phyloP scores from a whole-genome alignment of 2,888 invertebrate genomes.

The Stenodema calcarata region DNA sequence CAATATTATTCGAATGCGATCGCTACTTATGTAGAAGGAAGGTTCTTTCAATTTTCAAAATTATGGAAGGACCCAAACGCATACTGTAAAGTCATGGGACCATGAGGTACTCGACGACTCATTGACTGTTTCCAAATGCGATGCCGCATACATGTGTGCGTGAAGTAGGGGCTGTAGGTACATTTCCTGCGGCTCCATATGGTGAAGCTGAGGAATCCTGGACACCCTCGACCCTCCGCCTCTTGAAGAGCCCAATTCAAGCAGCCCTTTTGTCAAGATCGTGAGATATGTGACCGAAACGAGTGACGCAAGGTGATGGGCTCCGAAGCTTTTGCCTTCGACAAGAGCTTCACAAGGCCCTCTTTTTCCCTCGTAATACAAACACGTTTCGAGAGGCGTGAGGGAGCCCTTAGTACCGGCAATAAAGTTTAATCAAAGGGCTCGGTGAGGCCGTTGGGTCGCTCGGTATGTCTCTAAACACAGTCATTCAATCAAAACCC shows the following conservation, averaged over 20 bases:
- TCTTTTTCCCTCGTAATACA: neutral
- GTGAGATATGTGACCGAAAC: neutral
- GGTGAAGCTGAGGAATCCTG: neutral
- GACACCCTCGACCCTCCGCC: neutral
- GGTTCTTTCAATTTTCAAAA: too few relatives aligned
- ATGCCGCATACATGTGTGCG: too few relatives aligned
- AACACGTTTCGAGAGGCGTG: neutral
- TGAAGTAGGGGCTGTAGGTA: too few relatives aligned
- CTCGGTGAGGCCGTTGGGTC: neutral
- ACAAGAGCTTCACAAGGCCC: neutral
- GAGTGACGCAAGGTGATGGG: neutral
- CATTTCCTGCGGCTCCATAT: neutral
- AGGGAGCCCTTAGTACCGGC: constrained; percentile 2
- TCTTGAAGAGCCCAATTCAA: neutral
- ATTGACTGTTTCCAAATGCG: too few relatives aligned
- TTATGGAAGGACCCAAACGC: too few relatives aligned
- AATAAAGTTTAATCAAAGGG: neutral
- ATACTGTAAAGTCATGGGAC: too few relatives aligned
- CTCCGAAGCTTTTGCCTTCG: too few relatives aligned
- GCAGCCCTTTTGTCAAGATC: neutral
- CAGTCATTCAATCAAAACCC: neutral
- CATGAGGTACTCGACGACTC: too few relatives aligned
- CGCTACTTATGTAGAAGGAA: too few relatives aligned
- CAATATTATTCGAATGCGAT: too few relatives aligned
- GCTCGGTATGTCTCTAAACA: neutral